Evolutionary conservation across 1,140 invertebrate genomes (phyloP).

Genomic region (Calliopsis andreniformis): DNA sequence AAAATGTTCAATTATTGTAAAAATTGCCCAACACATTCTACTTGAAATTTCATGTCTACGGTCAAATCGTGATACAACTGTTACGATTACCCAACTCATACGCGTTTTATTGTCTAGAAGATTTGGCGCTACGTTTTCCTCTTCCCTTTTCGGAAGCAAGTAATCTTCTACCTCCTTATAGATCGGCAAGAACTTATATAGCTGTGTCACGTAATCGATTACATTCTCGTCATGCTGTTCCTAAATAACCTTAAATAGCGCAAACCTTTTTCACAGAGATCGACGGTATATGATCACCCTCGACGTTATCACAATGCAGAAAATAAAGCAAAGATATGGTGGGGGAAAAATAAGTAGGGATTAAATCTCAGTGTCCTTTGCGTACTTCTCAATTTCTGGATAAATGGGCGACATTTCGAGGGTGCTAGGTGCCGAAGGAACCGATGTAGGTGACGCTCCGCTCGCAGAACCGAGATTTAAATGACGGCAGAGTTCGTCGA

Average conservation of each 20-base stretch:
- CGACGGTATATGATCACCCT: conserved; percentile 42
- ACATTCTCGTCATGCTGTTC: background rate
- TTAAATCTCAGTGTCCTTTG: conserved; percentile 92
- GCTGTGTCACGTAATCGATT: background rate
- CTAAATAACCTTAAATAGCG: conserved; percentile 44
- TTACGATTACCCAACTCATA: too few relatives aligned
- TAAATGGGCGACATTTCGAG: conserved; percentile 92
- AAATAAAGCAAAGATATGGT: conserved; percentile 4
- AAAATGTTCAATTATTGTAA: background rate
- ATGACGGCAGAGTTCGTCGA: conserved; percentile 85
- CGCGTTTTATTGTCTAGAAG: too few relatives aligned
- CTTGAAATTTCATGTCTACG: background rate
- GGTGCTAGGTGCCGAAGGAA: conserved; percentile 91
- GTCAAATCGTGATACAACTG: too few relatives aligned
- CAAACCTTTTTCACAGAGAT: conserved; percentile 45
- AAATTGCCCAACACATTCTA: too few relatives aligned
- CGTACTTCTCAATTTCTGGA: conserved; percentile 88
- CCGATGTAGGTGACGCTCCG: conserved; percentile 87
- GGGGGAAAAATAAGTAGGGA: conserved; percentile 11
- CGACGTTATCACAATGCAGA: conserved; percentile 73
- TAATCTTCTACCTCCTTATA: too few relatives aligned
- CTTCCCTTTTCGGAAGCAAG: background rate
- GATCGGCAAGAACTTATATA: conserved; percentile 3
- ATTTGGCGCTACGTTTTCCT: too few relatives aligned
- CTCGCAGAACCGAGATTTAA: conserved; percentile 87